phyloP scores from a whole-genome alignment of 2,888 invertebrate species.

The Adelphocoris suturalis region DNA sequence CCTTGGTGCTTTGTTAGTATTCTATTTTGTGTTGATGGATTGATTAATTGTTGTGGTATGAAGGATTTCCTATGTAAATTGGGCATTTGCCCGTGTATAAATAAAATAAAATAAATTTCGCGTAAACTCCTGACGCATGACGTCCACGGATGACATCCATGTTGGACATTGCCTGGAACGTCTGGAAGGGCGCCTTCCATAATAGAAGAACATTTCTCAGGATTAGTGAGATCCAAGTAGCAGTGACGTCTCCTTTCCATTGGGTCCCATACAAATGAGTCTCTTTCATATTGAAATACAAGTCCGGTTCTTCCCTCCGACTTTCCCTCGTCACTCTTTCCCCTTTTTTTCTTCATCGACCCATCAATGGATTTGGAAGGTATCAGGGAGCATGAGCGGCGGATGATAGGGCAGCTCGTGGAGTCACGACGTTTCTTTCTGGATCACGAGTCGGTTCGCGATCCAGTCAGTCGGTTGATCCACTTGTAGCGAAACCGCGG shows the following conservation, averaged over 20 bases:
- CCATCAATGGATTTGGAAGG: conserved; percentile 13
- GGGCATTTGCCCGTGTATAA: too few species aligned
- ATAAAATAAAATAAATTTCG: too few species aligned
- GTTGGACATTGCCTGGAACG: too few species aligned
- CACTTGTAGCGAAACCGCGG: not conserved
- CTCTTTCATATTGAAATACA: conserved; percentile 10
- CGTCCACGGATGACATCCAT: too few species aligned
- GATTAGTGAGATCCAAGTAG: not conserved
- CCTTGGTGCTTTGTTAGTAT: too few species aligned
- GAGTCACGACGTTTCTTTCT: conserved; percentile 35
- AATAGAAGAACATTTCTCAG: too few species aligned
- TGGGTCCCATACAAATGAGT: not conserved
- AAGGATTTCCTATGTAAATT: too few species aligned
- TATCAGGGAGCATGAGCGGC: not conserved
- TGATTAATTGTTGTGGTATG: too few species aligned
- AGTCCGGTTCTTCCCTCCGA: not conserved
- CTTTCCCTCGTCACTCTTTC: conserved; percentile 23
- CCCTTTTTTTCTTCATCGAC: not conserved
- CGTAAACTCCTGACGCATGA: too few species aligned
- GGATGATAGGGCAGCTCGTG: not conserved
- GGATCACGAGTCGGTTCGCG: not conserved
- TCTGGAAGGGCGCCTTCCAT: too few species aligned
- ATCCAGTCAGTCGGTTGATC: not conserved
- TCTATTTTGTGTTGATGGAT: too few species aligned
- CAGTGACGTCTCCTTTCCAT: not conserved